Evolutionary conservation across 2,113 vertebrate species (phyloP).

Genomic region (Gopherus evgoodei): DNA sequence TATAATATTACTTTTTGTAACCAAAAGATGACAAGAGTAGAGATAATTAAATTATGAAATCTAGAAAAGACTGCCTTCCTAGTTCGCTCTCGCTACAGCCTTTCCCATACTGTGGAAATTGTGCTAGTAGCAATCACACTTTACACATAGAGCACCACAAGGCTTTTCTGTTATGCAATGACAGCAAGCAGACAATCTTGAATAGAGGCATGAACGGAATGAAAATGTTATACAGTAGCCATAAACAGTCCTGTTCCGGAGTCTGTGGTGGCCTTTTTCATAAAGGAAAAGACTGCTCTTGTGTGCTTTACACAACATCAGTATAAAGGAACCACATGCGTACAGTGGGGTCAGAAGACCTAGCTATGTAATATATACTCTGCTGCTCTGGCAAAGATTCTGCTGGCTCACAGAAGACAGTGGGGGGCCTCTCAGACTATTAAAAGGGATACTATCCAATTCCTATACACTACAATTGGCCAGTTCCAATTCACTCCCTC

Average conservation of each 20-base stretch:
- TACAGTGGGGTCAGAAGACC: accelerated
- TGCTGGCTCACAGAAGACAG: background rate
- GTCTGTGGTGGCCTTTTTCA: background rate
- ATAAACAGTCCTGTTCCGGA: background rate
- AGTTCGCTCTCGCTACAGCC: background rate
- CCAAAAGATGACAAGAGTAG: background rate
- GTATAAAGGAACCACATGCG: background rate
- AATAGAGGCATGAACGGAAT: background rate
- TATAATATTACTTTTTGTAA: background rate
- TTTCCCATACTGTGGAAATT: background rate
- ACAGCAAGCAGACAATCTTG: background rate
- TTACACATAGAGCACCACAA: background rate
- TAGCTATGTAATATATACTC: background rate
- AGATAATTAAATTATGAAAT: background rate
- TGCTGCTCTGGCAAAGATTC: background rate
- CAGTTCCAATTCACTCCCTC: background rate
- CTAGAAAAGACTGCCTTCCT: background rate
- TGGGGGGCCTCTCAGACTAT: background rate
- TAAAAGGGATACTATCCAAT: background rate
- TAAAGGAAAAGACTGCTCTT: background rate
- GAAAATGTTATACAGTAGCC: background rate
- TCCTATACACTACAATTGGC: accelerated
- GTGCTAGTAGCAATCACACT: background rate
- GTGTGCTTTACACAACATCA: background rate
- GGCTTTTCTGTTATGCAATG: accelerated